Conservation (phyloP, 2,797 vertebrate genomes). For the Lagorchestes hirsutus region DNA sequence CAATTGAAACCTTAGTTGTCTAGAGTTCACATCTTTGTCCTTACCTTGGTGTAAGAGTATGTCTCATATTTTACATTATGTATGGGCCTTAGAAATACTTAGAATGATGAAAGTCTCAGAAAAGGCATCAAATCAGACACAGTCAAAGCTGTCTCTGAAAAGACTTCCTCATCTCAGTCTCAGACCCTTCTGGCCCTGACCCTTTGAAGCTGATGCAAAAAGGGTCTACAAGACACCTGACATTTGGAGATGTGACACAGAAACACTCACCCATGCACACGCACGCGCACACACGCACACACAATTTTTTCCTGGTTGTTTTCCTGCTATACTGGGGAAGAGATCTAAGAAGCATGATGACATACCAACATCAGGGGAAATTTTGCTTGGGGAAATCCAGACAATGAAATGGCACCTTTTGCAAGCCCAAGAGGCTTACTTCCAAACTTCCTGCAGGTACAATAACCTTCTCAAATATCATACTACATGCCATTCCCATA, state of each 20-base stretch:
- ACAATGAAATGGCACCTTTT: not conserved
- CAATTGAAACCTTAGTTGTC: not conserved
- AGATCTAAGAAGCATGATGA: no score
- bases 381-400: no score
- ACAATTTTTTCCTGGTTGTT: no score
- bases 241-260: not conserved
- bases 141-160: not conserved
- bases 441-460: not conserved
- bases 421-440: not conserved
- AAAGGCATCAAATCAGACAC: not conserved
- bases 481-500: not conserved
- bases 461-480: not conserved
- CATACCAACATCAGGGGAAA: no score
- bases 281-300: no score
- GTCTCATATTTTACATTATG: not conserved
- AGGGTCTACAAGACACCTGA: not conserved
- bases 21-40: not conserved
- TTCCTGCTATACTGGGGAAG: no score
- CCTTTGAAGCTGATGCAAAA: not conserved
- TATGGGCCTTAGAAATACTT: not conserved
- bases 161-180: not conserved
- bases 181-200: not conserved
- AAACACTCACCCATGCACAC: no score
- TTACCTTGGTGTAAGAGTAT: not conserved
- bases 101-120: not conserved